A percentile compares a stretch with the other conserved stretches of the same genome.
These are phyloP conservation scores for Moxostoma hubbsi DNA, from an alignment of 2,797 vertebrate species.

Conservation along the genomic window DNA sequence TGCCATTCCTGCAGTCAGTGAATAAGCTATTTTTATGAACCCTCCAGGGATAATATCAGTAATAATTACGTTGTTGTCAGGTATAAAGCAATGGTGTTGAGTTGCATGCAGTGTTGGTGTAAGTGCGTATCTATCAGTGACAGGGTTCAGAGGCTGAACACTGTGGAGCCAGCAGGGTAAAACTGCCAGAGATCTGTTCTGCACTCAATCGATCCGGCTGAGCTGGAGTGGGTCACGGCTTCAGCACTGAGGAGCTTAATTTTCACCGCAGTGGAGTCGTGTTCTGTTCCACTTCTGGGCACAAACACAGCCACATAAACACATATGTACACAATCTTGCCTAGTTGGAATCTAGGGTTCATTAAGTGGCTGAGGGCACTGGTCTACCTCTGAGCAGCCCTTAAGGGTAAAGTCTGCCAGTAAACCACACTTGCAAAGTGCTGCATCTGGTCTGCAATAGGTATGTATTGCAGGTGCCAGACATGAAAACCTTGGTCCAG, in stretches of 20 bases:
- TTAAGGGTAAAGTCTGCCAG: constrained; percentile 22
- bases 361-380: constrained; percentile 9
- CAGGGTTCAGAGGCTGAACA: constrained; percentile 19
- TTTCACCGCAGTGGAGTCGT: constrained; percentile 62
- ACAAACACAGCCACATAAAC: constrained; percentile 34
- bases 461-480: background rate
- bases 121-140: constrained; percentile 39
- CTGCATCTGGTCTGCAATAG: constrained; percentile 25
- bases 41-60: constrained; percentile 19
- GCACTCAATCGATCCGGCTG: constrained; percentile 54
- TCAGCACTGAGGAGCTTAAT: constrained; percentile 26
- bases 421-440: constrained; percentile 7
- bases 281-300: constrained; percentile 37
- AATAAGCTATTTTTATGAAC: constrained; percentile 25
- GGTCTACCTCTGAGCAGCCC: constrained; percentile 7
- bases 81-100: constrained; percentile 2
- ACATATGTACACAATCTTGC: constrained; percentile 11
- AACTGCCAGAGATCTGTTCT: constrained; percentile 40
- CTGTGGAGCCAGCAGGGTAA: constrained; percentile 43
- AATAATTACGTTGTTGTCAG: constrained; percentile 14
- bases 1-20: constrained; percentile 21
- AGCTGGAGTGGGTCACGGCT: constrained; percentile 34
- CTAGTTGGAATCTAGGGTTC: background rate
- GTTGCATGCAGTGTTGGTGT: background rate
- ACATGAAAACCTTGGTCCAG: constrained; percentile 6